These are phyloP conservation scores for Saturnia japonica DNA, from an alignment of 2,888 invertebrate genomes.

Conservation along the genomic window DNA sequence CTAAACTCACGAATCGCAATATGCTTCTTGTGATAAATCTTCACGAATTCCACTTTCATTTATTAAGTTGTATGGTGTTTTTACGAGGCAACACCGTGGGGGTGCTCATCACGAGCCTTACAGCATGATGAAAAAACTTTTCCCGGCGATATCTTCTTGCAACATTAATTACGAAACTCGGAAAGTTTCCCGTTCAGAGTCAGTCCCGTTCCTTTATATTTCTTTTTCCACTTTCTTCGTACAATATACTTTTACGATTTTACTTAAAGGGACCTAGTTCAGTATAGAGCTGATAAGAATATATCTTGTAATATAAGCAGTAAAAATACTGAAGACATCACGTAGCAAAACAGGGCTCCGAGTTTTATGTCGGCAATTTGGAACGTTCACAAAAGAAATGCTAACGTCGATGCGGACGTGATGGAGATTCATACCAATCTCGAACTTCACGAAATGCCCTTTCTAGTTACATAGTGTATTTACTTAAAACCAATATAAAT, in stretches of 20 bases:
- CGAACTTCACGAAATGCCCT: constrained; percentile 27
- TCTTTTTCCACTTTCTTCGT: constrained; percentile 46
- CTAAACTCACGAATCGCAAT: constrained; percentile 68
- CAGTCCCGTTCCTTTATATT: constrained; percentile 54
- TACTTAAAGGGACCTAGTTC: constrained; percentile 56
- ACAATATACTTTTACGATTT: constrained; percentile 69
- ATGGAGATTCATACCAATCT: constrained; percentile 46
- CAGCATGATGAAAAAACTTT: constrained; percentile 79
- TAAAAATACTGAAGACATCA: constrained; percentile 74
- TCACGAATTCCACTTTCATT: constrained; percentile 76
- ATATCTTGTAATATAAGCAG: constrained; percentile 69
- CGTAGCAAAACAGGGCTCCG: constrained; percentile 74
- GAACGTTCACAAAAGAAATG: constrained; percentile 79
- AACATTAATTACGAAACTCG: constrained; percentile 77
- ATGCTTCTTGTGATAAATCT: constrained; percentile 74
- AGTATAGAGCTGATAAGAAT: constrained; percentile 68
- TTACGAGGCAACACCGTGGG: constrained; percentile 75
- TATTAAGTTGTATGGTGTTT: constrained; percentile 81
- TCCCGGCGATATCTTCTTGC: constrained; percentile 71
- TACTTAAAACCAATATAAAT: constrained; percentile 3
- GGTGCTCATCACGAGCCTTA: constrained; percentile 73
- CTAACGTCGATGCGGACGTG: constrained; percentile 68
- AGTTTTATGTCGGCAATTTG: constrained; percentile 79
- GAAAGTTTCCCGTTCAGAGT: constrained; percentile 50
- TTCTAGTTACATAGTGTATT: constrained; percentile 6